phyloP scores from a whole-genome alignment of 1,140 invertebrate species.

The Ruditapes philippinarum region DNA sequence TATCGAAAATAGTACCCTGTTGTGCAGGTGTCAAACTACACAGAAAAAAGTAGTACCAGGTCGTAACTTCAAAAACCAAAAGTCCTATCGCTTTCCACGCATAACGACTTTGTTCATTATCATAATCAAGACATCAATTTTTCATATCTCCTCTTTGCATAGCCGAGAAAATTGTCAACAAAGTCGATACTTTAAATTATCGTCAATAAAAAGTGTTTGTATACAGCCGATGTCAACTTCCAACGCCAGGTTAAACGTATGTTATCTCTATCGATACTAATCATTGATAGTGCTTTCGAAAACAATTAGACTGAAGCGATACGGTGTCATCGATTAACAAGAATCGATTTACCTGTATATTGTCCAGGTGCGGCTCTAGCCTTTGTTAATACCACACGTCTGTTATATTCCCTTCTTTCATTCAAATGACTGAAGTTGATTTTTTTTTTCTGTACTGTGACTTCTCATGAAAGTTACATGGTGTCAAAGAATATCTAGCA shows the following conservation, averaged over 20 bases:
- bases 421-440: no score
- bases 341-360: background rate
- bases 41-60: slow-evolving; percentile 8
- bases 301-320: slow-evolving; percentile 13
- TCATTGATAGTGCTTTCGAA: background rate
- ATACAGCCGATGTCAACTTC: slow-evolving; percentile 32
- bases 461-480: no score
- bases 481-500: no score
- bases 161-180: slow-evolving; percentile 11
- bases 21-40: slow-evolving; percentile 45
- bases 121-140: slow-evolving; percentile 46
- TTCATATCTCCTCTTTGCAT: background rate
- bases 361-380: background rate
- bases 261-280: slow-evolving; percentile 28
- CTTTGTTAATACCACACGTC: no score
- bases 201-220: slow-evolving; percentile 25
- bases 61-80: slow-evolving; percentile 18
- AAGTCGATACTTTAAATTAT: slow-evolving; percentile 10
- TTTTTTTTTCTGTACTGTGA: no score
- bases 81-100: background rate
- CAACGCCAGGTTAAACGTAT: slow-evolving; percentile 4
- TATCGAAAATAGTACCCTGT: slow-evolving; percentile 21
- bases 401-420: no score
- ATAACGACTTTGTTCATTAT: slow-evolving; percentile 22
- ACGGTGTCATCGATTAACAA: background rate